Percentiles rank a stretch among this genome's conserved stretches.
Conservation (phyloP, 2,888 invertebrate genomes). For the Leptinotarsa juncta region DNA sequence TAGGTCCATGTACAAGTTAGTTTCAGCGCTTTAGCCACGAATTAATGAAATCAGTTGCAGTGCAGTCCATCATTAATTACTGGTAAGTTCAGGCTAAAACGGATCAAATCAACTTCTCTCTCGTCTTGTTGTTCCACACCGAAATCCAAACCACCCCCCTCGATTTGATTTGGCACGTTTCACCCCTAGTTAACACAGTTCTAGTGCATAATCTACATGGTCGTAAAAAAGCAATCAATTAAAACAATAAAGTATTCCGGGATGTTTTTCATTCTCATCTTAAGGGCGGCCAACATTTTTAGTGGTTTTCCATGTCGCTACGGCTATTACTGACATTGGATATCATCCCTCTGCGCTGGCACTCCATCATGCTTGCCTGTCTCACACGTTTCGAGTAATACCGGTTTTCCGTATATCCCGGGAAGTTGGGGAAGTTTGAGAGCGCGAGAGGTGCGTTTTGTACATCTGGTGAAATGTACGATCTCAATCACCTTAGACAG, state of each 20-base stretch:
- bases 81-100: background rate
- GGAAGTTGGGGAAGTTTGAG: background rate
- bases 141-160: background rate
- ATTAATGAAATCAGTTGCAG: too few relatives aligned
- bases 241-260: constrained; percentile 47
- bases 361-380: constrained; percentile 52
- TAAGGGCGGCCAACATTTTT: constrained; percentile 50
- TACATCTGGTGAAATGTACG: too few relatives aligned
- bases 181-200: constrained; percentile 1
- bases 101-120: background rate
- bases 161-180: background rate
- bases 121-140: background rate
- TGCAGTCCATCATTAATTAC: background rate
- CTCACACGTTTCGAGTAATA: constrained; percentile 22
- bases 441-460: background rate
- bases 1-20: background rate
- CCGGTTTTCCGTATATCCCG: background rate
- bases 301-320: constrained; percentile 56
- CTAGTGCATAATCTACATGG: constrained; percentile 30
- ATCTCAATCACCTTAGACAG: too few relatives aligned
- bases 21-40: too few relatives aligned
- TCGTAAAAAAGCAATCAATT: constrained; percentile 47
- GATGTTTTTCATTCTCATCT: constrained; percentile 46
- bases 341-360: constrained; percentile 51
- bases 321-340: constrained; percentile 49